Evolutionary conservation across 2,888 invertebrate genomes (phyloP).

Genomic region (Hydrotaea cyrtoneurina): DNA sequence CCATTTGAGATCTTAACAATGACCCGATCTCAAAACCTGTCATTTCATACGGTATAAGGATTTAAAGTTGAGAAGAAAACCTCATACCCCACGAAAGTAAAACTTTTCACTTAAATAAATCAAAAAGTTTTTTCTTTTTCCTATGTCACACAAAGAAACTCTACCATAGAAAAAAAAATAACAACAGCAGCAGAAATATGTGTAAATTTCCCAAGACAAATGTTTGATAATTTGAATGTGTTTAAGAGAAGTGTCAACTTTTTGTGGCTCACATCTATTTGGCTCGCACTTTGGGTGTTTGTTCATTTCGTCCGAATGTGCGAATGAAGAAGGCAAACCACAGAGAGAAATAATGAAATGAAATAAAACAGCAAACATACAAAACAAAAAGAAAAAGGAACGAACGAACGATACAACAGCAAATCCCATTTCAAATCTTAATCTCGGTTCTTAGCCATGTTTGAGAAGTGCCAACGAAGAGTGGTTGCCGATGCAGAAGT

Average conservation of each 20-base stretch:
- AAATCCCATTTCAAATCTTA: constrained; percentile 45
- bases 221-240: constrained; percentile 56
- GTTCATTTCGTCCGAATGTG: background rate
- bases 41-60: constrained; percentile 43
- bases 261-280: constrained; percentile 42
- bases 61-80: constrained; percentile 1
- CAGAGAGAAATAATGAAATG: constrained; percentile 15
- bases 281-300: background rate
- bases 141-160: background rate
- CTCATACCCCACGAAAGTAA: background rate
- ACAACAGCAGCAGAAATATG: constrained; percentile 29
- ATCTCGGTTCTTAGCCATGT: constrained; percentile 27
- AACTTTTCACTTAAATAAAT: constrained; percentile 64
- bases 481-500: background rate
- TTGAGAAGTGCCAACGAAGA: background rate
- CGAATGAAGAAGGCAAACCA: background rate
- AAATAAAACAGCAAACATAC: constrained; percentile 31
- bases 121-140: constrained; percentile 44
- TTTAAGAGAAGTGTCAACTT: constrained; percentile 57
- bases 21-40: constrained; percentile 41
- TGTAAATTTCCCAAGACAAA: constrained; percentile 52
- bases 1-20: background rate
- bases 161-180: background rate
- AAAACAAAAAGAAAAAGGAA: background rate
- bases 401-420: constrained; percentile 1